Conservation (phyloP, 2,797 vertebrate species). For the Hylomyscus alleni region DNA sequence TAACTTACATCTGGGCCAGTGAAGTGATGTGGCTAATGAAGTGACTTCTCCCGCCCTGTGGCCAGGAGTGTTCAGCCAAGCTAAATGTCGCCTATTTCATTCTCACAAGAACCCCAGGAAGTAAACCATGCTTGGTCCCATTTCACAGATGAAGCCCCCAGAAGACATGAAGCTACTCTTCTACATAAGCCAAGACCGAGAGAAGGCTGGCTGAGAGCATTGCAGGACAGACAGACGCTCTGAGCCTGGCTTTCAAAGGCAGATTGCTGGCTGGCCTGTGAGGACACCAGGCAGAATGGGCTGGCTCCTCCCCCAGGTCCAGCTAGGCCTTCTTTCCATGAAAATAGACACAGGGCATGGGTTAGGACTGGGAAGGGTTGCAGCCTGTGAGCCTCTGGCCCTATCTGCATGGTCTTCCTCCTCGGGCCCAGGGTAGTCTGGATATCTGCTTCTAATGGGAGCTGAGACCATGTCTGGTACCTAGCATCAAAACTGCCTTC, state of each 20-base stretch:
- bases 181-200: not conserved
- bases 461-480: not conserved
- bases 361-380: not conserved
- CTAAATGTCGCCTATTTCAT: not conserved
- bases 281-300: too few species aligned
- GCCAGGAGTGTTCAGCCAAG: not conserved
- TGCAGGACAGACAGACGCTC: not conserved
- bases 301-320: not conserved
- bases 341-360: not conserved
- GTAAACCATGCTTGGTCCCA: not conserved
- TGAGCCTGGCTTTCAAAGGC: not conserved
- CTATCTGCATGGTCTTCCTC: not conserved
- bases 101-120: not conserved
- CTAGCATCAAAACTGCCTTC: not conserved
- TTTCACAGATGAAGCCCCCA: constrained; percentile 31
- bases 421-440: not conserved
- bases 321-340: not conserved
- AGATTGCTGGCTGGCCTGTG: not conserved
- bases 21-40: not conserved
- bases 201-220: too few species aligned
- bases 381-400: not conserved
- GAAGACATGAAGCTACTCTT: not conserved
- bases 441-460: not conserved
- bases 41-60: not conserved
- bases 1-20: not conserved